Conservation (phyloP, 2,113 vertebrate genomes). For the Prochilodus magdalenae region DNA sequence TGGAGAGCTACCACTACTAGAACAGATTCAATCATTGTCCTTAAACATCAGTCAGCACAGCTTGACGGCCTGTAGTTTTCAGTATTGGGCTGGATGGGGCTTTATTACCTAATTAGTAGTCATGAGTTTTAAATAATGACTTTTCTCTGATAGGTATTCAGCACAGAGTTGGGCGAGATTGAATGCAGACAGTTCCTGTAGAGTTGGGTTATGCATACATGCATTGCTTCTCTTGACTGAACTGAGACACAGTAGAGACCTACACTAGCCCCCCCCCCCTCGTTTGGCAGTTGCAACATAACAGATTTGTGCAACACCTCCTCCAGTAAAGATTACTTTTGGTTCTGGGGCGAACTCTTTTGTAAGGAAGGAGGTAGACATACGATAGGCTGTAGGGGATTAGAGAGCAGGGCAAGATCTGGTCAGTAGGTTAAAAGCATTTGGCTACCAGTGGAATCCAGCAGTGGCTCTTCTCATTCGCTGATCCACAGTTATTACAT, state of each 20-base stretch:
- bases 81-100: no score
- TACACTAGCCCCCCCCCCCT: neutral
- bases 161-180: no score
- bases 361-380: neutral
- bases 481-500: neutral
- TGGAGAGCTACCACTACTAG: no score
- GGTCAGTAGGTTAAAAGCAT: neutral
- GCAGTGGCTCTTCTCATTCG: neutral
- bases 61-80: no score
- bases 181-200: neutral
- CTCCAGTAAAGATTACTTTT: neutral
- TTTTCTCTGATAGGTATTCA: no score
- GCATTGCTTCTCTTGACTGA: neutral
- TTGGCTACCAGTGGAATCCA: neutral
- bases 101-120: no score
- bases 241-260: neutral
- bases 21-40: no score
- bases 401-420: neutral
- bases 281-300: neutral
- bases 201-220: neutral
- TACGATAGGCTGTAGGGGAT: neutral
- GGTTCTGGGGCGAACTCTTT: neutral
- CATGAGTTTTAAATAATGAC: no score
- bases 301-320: neutral
- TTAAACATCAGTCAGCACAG: no score